Base-by-base conservation (phyloP, 1,140 invertebrate genomes). In the Drosophila gunungcola region DNA sequence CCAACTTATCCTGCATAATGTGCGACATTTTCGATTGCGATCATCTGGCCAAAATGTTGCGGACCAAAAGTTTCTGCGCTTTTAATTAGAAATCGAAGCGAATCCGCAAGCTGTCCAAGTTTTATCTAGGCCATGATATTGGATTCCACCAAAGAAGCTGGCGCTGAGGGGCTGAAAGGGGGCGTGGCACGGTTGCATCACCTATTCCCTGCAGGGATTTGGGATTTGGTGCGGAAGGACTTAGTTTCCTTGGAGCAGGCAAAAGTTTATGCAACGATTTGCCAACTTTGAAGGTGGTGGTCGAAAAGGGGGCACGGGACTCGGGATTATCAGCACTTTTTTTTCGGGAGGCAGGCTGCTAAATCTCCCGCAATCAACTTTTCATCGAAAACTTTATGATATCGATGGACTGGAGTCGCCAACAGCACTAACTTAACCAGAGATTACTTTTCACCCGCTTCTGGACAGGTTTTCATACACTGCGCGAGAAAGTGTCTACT, bases 1-100 rank as follows among this genome's bases (percentile, higher is more conserved):
- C 13, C 25, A 32, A 11, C 4, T 10, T 27, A 32, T 25, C 27
- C 57, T 62, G 46, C 32, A 49, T 55, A 69, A 56, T 77, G 55
- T 77, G 73, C 78, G 77, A 78, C 61, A 64, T 70, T 75, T 82
- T 75, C 69, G 70, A 75, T 88, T 75, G 73, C 51, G 79, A 86
- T 88, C 83, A 78, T 85, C 63, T 57, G 73, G 57, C 67, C 62
- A 65, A 52, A 63, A 63, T 56, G 41, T 62, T 56, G 51, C 61
- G 49, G 27, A 39, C 11, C 11, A 38, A 65, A 86, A 86, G 69
- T 86, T 86, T 67, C 63, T 69, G 72, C 62, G 55, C 83, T 86
- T 89, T 86, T 86, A 86, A 86, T 86, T 86, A 86, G 70, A 88
- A 86, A 83, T 83, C 80, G 74, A 70, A 70, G 65, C 64, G 58